Base-by-base conservation (phyloP, 2,113 vertebrate genomes). In the Syngnathoides biaculeatus region DNA sequence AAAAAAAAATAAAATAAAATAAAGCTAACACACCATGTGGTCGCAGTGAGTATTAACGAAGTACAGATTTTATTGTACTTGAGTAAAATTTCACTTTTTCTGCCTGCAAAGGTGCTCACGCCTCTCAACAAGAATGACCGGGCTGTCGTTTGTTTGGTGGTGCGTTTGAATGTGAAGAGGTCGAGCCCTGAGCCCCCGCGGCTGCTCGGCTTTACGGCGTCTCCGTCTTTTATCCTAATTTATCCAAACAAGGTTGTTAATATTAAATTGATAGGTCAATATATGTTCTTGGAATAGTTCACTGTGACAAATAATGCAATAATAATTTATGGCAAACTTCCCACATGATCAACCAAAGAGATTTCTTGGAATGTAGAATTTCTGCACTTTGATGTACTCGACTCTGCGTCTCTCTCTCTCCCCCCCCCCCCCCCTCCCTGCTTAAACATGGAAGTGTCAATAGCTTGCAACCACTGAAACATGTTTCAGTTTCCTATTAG, bases 391-490 rank as follows among this genome's bases (percentile, higher is more conserved):
- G 45, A 47, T 47, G 45, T 47, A 19, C 45, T 47, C 4, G 6
- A 17, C 45, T 47, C 15, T 47, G 15, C 14, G n/a, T 47, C 45
- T 47, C 15, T 20, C 5, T 47, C 20, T 47, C 20, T 47, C 0
- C 8, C 8, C 11, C 0, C 40, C 0, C 20, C 20, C 20, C 20
- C 0, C 8, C 8, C 11, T 0, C 40, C 0, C 12, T 20, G 5
- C 13, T 20, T 3, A 47, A 47, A 47, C 11, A 53, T 53, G 12
- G 10, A 22, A 24, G n/a, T 58, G 57, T 59, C 27, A 59, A 39
- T 38, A n/a, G 24, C 39, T 65, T 48, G 56, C 65, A 35, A 58
- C 65, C 48, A 13, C 65, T 13, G 35, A 5, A 0, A 7, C 14
- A 30, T 9, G 5, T 55, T 68, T 68, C 19, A 39, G 48, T 12